These are phyloP conservation scores for Hippolais icterina DNA, from an alignment of 2,113 vertebrate species.

Conservation along the genomic window DNA sequence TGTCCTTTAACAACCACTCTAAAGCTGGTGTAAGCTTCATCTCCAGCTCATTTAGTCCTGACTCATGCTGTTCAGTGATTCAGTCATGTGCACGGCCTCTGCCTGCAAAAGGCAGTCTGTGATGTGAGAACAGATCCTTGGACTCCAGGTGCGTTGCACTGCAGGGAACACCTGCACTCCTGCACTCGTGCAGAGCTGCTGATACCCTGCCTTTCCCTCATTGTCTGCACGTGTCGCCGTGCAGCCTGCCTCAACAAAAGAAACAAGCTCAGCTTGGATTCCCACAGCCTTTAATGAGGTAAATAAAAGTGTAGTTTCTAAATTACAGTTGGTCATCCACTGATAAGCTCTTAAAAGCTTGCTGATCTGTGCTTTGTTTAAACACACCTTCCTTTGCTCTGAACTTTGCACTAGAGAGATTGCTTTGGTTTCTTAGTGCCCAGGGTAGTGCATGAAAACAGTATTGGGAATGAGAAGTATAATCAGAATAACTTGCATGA, in stretches of 20 bases:
- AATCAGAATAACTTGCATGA: background rate
- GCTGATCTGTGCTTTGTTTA: background rate
- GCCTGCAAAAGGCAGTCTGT: background rate
- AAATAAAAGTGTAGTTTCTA: background rate
- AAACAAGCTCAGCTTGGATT: background rate
- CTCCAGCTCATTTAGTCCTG: background rate
- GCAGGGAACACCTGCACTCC: background rate
- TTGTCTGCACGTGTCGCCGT: rapidly evolving
- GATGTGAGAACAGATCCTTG: background rate
- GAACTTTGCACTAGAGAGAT: slow-evolving; percentile 39
- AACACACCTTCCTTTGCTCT: slow-evolving; percentile 40
- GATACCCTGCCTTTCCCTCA: background rate
- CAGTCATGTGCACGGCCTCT: background rate
- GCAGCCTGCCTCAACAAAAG: background rate
- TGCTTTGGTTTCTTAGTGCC: background rate
- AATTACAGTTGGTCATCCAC: background rate
- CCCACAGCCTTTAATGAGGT: background rate
- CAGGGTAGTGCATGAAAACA: background rate
- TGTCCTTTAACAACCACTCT: background rate
- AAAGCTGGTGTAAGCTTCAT: background rate
- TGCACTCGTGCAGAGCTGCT: background rate
- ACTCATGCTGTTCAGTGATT: background rate
- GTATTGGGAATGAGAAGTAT: background rate
- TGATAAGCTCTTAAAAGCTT: background rate
- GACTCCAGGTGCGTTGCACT: rapidly evolving